Conservation (phyloP, 1,140 invertebrate genomes). For the Galleria mellonella region DNA sequence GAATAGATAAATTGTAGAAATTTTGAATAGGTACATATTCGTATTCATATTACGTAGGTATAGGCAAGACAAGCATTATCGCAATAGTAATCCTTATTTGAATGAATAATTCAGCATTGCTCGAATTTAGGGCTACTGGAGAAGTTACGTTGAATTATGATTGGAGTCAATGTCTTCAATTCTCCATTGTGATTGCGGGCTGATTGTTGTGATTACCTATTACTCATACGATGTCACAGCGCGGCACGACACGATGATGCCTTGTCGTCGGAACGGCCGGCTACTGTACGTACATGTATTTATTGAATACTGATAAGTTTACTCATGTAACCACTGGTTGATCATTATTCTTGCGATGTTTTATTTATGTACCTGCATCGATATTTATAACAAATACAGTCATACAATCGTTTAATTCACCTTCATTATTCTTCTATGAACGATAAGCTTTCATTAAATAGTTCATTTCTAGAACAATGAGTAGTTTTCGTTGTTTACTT, state of each 20-base stretch:
- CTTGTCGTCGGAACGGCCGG: conserved; percentile 11
- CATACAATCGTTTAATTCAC: not conserved
- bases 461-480: too few relatives aligned
- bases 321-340: conserved; percentile 14
- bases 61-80: not conserved
- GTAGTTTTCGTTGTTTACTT: not conserved
- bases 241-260: conserved; percentile 20
- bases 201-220: conserved; percentile 29
- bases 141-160: conserved; percentile 9
- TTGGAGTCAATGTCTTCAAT: conserved; percentile 25
- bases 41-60: not conserved
- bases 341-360: conserved; percentile 8
- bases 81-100: not conserved
- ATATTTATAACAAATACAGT: not conserved
- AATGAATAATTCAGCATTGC: not conserved
- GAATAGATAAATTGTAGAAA: too few relatives aligned
- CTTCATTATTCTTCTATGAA: too few relatives aligned
- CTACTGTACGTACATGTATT: conserved; percentile 22
- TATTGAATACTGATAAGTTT: conserved; percentile 41
- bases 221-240: conserved; percentile 43
- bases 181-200: conserved; percentile 29
- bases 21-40: too few relatives aligned
- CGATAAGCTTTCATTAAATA: too few relatives aligned
- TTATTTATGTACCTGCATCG: not conserved
- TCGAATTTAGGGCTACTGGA: not conserved